Percentiles rank a stretch among this genome's conserved stretches.
Evolutionary conservation across 2,888 invertebrate genomes (phyloP).

Genomic region (Phymatocera aterrima): DNA sequence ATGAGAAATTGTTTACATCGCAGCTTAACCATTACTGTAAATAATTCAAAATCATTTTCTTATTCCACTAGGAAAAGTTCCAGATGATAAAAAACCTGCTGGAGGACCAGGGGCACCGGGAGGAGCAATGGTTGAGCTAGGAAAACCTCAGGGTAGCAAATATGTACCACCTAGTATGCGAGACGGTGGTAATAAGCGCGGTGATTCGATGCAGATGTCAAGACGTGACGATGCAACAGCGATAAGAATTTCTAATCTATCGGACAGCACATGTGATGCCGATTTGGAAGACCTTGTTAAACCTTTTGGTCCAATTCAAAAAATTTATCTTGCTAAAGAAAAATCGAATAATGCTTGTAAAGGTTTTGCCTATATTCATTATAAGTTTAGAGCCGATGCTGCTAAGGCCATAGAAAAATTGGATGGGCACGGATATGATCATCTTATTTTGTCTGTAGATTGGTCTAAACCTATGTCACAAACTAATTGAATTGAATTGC

Average conservation of each 20-base stretch:
- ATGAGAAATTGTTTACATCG: neutral
- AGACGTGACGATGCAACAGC: constrained; percentile 92
- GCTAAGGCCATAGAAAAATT: constrained; percentile 92
- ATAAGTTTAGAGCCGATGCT: constrained; percentile 93
- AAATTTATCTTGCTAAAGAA: constrained; percentile 97
- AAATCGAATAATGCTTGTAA: constrained; percentile 91
- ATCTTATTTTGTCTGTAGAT: constrained; percentile 98
- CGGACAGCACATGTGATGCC: constrained; percentile 95
- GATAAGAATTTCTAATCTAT: constrained; percentile 97
- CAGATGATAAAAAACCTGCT: constrained; percentile 73
- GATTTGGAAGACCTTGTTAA: constrained; percentile 97
- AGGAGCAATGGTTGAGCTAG: constrained; percentile 60
- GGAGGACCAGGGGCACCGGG: constrained; percentile 56
- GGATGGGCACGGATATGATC: constrained; percentile 97
- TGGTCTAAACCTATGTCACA: constrained; percentile 92
- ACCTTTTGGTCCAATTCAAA: constrained; percentile 94
- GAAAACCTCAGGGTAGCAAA: constrained; percentile 78
- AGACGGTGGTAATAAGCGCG: constrained; percentile 87
- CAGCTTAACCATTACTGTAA: neutral
- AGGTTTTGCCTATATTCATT: constrained; percentile 99
- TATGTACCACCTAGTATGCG: constrained; percentile 94
- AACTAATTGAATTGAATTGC: constrained; percentile 58
- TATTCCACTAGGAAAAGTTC: constrained; percentile 61
- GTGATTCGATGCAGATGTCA: constrained; percentile 81
- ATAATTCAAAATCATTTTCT: neutral